phyloP scores from a whole-genome alignment of 1,140 invertebrate species.

The Sarcophaga bullata region DNA sequence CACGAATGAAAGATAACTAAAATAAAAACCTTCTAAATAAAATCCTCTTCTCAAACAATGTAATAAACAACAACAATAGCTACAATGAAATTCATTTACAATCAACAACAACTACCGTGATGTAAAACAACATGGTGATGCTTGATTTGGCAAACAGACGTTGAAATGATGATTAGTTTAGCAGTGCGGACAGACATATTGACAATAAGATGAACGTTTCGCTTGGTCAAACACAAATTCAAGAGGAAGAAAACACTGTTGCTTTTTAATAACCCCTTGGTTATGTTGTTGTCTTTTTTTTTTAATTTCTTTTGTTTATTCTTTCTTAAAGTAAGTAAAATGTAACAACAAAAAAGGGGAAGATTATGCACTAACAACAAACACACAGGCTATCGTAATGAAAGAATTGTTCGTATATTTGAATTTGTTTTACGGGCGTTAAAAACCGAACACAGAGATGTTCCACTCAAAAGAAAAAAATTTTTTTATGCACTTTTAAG shows the following conservation, averaged over 20 bases:
- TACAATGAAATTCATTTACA: too few relatives aligned
- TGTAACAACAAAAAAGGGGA: neutral
- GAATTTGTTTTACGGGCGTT: constrained; percentile 27
- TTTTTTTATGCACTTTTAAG: neutral
- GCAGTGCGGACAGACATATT: neutral
- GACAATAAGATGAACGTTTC: neutral
- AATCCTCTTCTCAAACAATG: too few relatives aligned
- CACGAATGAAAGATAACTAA: too few relatives aligned
- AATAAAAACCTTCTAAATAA: too few relatives aligned
- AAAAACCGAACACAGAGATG: neutral
- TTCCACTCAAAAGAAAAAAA: too few relatives aligned
- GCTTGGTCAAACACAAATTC: neutral
- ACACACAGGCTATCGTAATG: too few relatives aligned
- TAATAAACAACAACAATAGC: too few relatives aligned
- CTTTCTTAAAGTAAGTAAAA: neutral
- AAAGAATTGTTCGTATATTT: neutral
- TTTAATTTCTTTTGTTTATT: neutral
- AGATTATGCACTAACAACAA: too few relatives aligned
- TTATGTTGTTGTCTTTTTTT: neutral
- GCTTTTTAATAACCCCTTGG: neutral
- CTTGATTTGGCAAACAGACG: too few relatives aligned
- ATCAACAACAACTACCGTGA: too few relatives aligned
- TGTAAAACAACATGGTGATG: too few relatives aligned
- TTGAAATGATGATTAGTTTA: too few relatives aligned
- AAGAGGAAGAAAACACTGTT: constrained; percentile 19